phyloP scores from a whole-genome alignment of 2,888 invertebrate genomes.

The Drosophila greeni region DNA sequence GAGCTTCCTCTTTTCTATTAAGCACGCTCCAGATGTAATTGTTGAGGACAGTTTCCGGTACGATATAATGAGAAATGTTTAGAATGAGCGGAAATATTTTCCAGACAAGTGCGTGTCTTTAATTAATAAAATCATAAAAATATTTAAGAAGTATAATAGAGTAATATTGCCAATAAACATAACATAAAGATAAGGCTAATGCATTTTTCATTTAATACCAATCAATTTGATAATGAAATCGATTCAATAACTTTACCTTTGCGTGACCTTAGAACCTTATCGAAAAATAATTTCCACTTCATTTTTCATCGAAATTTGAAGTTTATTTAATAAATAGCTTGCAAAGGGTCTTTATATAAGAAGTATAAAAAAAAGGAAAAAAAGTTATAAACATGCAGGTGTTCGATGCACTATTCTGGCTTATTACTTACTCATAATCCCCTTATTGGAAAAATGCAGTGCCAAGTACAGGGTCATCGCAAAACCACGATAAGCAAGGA shows the following conservation, averaged over 20 bases:
- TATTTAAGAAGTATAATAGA: not conserved
- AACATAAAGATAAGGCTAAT: not conserved
- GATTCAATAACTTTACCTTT: not conserved
- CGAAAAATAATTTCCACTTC: not conserved
- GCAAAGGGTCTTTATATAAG: not conserved
- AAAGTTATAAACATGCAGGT: conserved; percentile 7
- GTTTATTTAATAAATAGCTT: not conserved
- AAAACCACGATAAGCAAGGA: conserved; percentile 15
- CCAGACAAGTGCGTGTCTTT: conserved; percentile 6
- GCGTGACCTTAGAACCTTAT: not conserved
- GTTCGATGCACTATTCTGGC: conserved; percentile 1
- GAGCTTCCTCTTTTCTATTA: conserved; percentile 35
- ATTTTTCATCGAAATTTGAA: too few relatives aligned
- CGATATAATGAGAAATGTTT: not conserved
- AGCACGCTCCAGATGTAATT: conserved; percentile 34
- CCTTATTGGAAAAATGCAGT: conserved; percentile 25
- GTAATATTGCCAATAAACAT: not conserved
- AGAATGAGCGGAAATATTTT: conserved; percentile 3
- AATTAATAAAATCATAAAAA: not conserved
- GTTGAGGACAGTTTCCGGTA: conserved; percentile 16
- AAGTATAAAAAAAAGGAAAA: not conserved
- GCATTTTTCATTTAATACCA: not conserved
- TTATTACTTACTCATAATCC: conserved; percentile 25
- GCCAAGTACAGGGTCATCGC: conserved; percentile 32
- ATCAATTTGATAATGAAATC: conserved; percentile 7